Conservation (phyloP, 2,888 invertebrate genomes). For the Tinea trinotella region DNA sequence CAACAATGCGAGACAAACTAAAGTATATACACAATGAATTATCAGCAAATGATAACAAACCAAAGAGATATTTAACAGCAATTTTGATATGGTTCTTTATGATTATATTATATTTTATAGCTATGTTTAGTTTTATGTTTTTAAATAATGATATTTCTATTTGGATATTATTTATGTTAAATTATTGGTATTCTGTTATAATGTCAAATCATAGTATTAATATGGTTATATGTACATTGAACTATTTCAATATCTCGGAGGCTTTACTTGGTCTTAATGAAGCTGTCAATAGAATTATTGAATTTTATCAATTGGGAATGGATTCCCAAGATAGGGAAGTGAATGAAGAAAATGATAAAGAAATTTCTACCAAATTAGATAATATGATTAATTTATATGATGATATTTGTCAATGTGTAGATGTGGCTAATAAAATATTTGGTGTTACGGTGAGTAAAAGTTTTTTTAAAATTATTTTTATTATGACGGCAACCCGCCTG, state of each 20-base stretch:
- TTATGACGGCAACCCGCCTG: too few relatives aligned
- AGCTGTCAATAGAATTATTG: background rate
- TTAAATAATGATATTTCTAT: background rate
- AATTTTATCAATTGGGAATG: background rate
- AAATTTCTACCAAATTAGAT: background rate
- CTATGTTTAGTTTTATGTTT: background rate
- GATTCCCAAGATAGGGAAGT: background rate
- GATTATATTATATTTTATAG: background rate
- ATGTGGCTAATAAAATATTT: slow-evolving; percentile 7
- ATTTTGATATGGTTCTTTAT: background rate
- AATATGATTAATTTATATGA: slow-evolving; percentile 1
- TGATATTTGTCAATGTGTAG: slow-evolving; percentile 12
- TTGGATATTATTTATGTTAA: background rate
- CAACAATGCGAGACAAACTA: background rate
- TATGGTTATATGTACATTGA: background rate
- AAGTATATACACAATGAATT: background rate
- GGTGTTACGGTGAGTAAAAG: slow-evolving; percentile 2
- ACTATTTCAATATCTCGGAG: background rate
- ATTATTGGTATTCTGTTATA: background rate
- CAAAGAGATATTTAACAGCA: background rate
- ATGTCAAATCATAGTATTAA: background rate
- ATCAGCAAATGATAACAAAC: background rate
- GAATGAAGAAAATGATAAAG: background rate
- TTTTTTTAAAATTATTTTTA: background rate
- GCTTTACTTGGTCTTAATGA: background rate